A percentile compares a stretch with the other conserved stretches of the same genome.
These are phyloP conservation scores for Threskiornis aethiopicus DNA, from an alignment of 2,797 vertebrate genomes.

Conservation along the genomic window DNA sequence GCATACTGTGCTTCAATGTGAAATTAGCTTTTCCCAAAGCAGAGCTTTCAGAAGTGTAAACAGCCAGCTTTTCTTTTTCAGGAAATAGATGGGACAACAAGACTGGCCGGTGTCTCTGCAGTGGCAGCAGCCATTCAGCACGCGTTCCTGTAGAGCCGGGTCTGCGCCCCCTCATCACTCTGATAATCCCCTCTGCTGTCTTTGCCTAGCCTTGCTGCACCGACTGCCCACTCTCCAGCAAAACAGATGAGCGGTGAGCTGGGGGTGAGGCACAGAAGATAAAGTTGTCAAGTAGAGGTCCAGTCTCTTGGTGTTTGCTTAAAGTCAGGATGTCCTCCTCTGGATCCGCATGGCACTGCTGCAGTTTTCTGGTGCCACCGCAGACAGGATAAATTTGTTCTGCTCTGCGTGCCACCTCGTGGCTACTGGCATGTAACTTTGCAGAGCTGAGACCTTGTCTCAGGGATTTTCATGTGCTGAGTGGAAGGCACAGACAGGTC, in stretches of 20 bases:
- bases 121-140: neutral
- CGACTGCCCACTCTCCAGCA: neutral
- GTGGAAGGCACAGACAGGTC: neutral
- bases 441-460: neutral
- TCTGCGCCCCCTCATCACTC: neutral
- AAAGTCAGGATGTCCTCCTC: neutral
- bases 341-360: neutral
- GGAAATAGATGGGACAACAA: neutral
- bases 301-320: neutral
- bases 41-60: neutral
- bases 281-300: neutral
- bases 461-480: neutral
- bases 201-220: neutral
- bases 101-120: neutral
- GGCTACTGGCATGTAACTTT: neutral
- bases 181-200: neutral
- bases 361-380: neutral
- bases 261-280: neutral
- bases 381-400: neutral
- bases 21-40: neutral
- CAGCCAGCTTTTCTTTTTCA: neutral
- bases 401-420: neutral
- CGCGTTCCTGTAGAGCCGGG: accelerated
- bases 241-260: neutral
- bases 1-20: neutral